Conservation (phyloP, 2,113 vertebrate species). For the Strix uralensis region DNA sequence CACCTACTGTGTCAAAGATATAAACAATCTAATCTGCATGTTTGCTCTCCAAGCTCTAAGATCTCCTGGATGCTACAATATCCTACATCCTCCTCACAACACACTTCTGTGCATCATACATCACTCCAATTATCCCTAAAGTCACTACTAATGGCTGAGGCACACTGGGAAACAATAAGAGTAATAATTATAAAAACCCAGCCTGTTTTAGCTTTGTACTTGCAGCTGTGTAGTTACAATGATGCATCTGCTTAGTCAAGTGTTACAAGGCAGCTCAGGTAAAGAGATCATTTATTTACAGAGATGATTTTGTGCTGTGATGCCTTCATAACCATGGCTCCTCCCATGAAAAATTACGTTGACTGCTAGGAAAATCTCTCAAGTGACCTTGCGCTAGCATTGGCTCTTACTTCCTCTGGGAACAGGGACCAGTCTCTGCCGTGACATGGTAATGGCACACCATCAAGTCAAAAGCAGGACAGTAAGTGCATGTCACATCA, state of each 20-base stretch:
- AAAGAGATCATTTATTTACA: neutral
- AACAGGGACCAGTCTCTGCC: neutral
- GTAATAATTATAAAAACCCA: fast-evolving
- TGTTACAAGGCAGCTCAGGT: neutral
- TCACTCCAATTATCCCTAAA: neutral
- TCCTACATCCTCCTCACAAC: neutral
- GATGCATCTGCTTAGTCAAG: neutral
- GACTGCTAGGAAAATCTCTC: neutral
- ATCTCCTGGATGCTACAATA: neutral
- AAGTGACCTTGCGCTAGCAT: neutral
- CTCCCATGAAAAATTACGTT: neutral
- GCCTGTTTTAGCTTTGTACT: neutral
- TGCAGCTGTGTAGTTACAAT: neutral
- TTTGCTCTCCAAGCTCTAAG: neutral
- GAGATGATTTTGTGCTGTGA: neutral
- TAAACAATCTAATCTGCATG: neutral
- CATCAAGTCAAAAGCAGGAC: neutral
- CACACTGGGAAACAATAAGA: neutral
- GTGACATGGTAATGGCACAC: neutral
- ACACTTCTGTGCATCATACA: neutral
- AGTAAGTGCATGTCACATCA: neutral
- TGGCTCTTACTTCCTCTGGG: neutral
- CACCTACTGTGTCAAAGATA: neutral
- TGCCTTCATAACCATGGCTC: neutral
- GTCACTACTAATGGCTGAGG: neutral